Conservation (phyloP, 2,888 invertebrate species). For the Ectemnius lituratus region DNA sequence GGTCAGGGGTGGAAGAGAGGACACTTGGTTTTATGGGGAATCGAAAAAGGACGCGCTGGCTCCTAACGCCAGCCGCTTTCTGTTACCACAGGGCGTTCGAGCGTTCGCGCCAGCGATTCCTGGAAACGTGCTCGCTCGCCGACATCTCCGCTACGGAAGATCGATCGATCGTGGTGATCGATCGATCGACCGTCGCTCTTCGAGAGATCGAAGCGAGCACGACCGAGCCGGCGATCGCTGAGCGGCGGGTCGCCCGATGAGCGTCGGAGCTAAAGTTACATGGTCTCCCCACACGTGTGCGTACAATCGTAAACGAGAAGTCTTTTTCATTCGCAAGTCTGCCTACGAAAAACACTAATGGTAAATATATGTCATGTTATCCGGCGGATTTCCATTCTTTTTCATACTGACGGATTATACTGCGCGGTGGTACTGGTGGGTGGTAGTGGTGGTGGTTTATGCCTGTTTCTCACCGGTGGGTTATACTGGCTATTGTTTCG, state of each 20-base stretch:
- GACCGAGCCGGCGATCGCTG: slow-evolving; percentile 3
- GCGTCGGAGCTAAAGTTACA: slow-evolving; percentile 78
- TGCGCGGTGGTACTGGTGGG: slow-evolving; percentile 35
- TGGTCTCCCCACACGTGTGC: slow-evolving; percentile 78
- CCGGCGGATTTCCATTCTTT: slow-evolving; percentile 47
- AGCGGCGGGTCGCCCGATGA: slow-evolving; percentile 63
- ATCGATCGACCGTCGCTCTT: neutral
- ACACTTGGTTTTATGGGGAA: slow-evolving; percentile 54
- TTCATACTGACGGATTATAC: slow-evolving; percentile 54
- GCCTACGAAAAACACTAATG: slow-evolving; percentile 64
- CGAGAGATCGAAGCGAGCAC: neutral
- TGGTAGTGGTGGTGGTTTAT: neutral
- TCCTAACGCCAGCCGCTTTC: slow-evolving; percentile 63
- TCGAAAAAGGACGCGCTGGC: slow-evolving; percentile 61
- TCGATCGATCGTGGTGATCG: neutral
- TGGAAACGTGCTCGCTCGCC: slow-evolving; percentile 4
- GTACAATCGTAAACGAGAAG: slow-evolving; percentile 75
- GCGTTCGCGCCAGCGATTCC: slow-evolving; percentile 55
- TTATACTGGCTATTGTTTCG: neutral
- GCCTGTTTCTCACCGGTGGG: neutral
- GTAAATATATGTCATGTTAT: slow-evolving; percentile 55
- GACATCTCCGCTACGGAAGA: neutral
- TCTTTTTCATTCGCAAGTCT: slow-evolving; percentile 63
- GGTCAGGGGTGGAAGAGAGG: slow-evolving; percentile 38
- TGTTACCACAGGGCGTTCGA: slow-evolving; percentile 54